These are phyloP conservation scores for Penaeus monodon DNA, from an alignment of 2,888 invertebrate genomes.

Conservation along the genomic window DNA sequence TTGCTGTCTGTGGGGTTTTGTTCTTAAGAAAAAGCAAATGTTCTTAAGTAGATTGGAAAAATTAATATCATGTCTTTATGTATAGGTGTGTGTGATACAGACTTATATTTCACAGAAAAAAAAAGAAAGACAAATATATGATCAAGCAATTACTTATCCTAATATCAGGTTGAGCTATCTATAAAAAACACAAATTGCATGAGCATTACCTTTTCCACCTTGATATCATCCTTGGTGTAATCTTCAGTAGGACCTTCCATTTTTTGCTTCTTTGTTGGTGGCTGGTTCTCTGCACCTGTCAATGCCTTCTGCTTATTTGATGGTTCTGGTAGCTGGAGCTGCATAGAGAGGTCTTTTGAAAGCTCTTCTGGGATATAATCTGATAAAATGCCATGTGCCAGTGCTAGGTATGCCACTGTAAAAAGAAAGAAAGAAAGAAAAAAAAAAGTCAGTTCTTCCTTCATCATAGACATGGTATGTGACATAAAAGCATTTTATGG, in stretches of 20 bases:
- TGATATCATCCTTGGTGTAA: slow-evolving; percentile 33
- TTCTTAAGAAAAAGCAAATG: slow-evolving; percentile 17
- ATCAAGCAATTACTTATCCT: no score
- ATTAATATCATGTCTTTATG: background rate
- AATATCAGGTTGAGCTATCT: no score
- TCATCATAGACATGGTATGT: no score
- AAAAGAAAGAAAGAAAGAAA: background rate
- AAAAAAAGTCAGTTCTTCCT: no score
- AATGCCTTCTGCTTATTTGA: slow-evolving; percentile 27
- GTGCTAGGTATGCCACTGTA: slow-evolving; percentile 50
- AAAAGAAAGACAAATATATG: no score
- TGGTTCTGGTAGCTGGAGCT: slow-evolving; percentile 48
- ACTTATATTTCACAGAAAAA: no score
- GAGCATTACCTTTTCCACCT: slow-evolving; percentile 9
- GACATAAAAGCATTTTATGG: no score
- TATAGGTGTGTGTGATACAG: background rate
- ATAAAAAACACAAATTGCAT: no score
- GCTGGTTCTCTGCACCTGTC: slow-evolving; percentile 13
- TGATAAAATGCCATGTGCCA: slow-evolving; percentile 61
- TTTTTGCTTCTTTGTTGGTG: slow-evolving; percentile 40
- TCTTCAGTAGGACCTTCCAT: slow-evolving; percentile 45
- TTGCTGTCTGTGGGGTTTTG: slow-evolving; percentile 39
- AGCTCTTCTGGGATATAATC: slow-evolving; percentile 53
- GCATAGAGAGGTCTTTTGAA: slow-evolving; percentile 21
- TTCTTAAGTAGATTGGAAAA: no score